phyloP scores from a whole-genome alignment of 2,888 invertebrate species.

The Theretra japonica region DNA sequence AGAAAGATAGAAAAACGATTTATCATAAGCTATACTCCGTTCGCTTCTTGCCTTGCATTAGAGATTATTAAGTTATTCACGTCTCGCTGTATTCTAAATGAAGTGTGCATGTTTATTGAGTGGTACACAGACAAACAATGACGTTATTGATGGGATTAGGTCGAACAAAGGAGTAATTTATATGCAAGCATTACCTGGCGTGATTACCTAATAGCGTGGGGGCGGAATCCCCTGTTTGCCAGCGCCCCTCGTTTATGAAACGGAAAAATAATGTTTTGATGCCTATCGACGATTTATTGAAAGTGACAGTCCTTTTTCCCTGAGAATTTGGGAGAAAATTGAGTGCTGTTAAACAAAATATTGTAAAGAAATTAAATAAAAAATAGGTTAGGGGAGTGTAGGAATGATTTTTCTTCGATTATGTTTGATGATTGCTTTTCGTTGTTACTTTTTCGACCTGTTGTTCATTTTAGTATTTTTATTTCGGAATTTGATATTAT shows the following conservation, averaged over 20 bases:
- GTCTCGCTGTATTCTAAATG: neutral
- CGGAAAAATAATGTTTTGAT: constrained; percentile 66
- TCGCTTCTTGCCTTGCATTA: neutral
- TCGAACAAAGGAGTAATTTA: constrained; percentile 77
- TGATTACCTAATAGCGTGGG: constrained; percentile 73
- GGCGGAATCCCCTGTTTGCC: constrained; percentile 54
- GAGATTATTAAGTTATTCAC: neutral
- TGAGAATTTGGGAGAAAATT: constrained; percentile 51
- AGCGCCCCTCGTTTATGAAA: constrained; percentile 60
- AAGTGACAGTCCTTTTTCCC: constrained; percentile 59
- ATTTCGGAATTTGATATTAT: neutral
- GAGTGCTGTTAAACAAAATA: constrained; percentile 46
- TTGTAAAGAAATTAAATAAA: constrained; percentile 34
- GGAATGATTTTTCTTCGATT: constrained; percentile 27
- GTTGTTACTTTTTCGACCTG: neutral
- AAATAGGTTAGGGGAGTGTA: constrained; percentile 28
- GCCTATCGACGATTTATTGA: constrained; percentile 66
- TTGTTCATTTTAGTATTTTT: neutral
- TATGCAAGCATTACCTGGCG: constrained; percentile 79
- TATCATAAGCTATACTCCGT: no score
- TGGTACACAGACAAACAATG: constrained; percentile 23
- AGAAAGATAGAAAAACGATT: no score
- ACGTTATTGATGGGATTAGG: constrained; percentile 63
- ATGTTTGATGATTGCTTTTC: constrained; percentile 15
- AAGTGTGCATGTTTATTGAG: constrained; percentile 22